Evolutionary conservation across 2,888 invertebrate genomes (phyloP).

Genomic region (Pocota personata): DNA sequence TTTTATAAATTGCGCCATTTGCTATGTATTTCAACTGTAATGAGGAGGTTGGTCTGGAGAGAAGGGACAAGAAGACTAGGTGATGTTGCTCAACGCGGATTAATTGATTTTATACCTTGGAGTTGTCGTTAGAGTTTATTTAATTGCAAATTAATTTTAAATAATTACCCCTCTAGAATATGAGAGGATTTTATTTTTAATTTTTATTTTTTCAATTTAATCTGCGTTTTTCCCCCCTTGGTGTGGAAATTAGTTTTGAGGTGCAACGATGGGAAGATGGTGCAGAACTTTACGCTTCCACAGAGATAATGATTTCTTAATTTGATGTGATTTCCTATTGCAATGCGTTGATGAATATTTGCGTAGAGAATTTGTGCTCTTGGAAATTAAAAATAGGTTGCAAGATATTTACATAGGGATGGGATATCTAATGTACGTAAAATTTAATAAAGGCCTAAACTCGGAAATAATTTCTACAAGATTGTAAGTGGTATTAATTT

Average conservation of each 20-base stretch:
- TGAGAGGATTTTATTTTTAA: constrained; percentile 20
- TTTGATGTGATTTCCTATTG: constrained; percentile 12
- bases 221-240: background rate
- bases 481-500: no score
- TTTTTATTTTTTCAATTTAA: constrained; percentile 46
- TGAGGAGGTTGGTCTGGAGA: background rate
- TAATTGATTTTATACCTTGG: constrained; percentile 61
- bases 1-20: constrained; percentile 64
- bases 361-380: background rate
- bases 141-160: constrained; percentile 67
- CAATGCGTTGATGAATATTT: background rate
- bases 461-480: no score
- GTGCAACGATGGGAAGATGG: background rate
- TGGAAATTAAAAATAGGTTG: background rate
- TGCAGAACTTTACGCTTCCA: background rate
- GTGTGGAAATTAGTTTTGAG: constrained; percentile 5
- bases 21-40: background rate
- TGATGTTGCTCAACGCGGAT: constrained; percentile 46
- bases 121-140: constrained; percentile 48
- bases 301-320: constrained; percentile 52
- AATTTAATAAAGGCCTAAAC: no score
- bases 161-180: constrained; percentile 47
- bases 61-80: background rate
- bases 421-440: no score
- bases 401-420: background rate